phyloP scores from a whole-genome alignment of 2,888 invertebrate genomes.

The Smittia aterrima region DNA sequence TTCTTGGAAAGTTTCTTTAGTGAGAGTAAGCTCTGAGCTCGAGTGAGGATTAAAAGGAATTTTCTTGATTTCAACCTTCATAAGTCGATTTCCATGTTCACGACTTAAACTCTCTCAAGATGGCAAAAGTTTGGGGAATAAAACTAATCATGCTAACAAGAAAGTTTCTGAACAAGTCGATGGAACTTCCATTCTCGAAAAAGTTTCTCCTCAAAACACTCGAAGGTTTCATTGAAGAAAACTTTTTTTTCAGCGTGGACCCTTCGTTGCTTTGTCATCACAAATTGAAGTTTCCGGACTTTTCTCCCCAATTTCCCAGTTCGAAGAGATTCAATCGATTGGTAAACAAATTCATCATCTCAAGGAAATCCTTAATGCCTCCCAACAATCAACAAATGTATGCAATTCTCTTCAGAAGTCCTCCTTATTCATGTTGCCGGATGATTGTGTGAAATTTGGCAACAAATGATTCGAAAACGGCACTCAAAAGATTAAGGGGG shows the following conservation, averaged over 20 bases:
- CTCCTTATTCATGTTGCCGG: neutral
- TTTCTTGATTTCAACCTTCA: neutral
- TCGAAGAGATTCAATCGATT: slow-evolving; percentile 12
- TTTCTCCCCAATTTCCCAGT: slow-evolving; percentile 2
- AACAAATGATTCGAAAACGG: neutral
- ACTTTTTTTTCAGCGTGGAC: neutral
- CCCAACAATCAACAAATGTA: slow-evolving; percentile 24
- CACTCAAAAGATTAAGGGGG: slow-evolving; percentile 8
- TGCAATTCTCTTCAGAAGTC: neutral
- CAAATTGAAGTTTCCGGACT: neutral
- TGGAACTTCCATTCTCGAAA: neutral
- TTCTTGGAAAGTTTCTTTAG: neutral
- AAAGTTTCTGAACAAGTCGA: slow-evolving; percentile 9
- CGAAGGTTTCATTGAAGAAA: neutral
- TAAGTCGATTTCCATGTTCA: too few relatives aligned
- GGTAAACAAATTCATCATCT: slow-evolving; percentile 18
- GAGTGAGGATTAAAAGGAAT: neutral
- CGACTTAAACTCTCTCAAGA: too few relatives aligned
- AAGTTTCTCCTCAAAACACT: neutral
- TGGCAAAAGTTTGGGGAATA: neutral
- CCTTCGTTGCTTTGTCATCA: neutral
- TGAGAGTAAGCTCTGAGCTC: neutral
- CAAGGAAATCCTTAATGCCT: slow-evolving; percentile 18
- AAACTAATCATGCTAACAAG: slow-evolving; percentile 32
- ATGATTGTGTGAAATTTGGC: neutral